Evolutionary conservation across 2,797 vertebrate genomes (phyloP), one percentile per base, ranked within the genome.

Genomic region (Brotula barbata): DNA sequence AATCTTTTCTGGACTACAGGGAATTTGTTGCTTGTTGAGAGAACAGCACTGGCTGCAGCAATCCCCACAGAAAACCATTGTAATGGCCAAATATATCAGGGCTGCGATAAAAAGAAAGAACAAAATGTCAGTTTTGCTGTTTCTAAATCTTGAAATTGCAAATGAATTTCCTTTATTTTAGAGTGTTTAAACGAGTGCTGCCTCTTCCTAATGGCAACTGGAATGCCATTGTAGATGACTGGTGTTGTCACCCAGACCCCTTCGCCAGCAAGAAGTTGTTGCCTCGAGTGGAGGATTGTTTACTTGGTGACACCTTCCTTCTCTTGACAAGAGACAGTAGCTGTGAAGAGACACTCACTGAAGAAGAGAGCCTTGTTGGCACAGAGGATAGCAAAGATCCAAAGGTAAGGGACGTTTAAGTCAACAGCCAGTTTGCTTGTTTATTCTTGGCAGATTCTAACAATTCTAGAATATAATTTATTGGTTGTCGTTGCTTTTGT

Each of bases 161-260:
- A 57, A 19, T 33, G 41, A 6, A 20, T 46, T 37, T n/a, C 17
- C 14, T 42, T 34, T 45, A 22, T 37, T 19, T 36, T 60, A 98
- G 96, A 86, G 84, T 74, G 23, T 93, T 99, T 58, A 88, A 88
- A 44, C 88, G 96, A 82, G 93, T 98, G 49, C 95, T 99, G 53
- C 94, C 96, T 39, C 88, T 98, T 47, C 97, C 97, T 0, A 92
- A 92, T 46, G 93, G 94, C 52, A 93, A 95, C 87, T 99, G 97
- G 97, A 96, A 87, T 41, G 78, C 92, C 64, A 87, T 99, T 9
- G 94, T 98, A 62, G 96, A 93, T 15, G 96, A 97, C 71, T 98
- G 97, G 97, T 99, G 97, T 75, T 99, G 97, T 81, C 97, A 99
- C 74, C 89, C 96, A 0, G 90, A 95, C 80, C 97, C 96, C 3